Evolutionary conservation across 1,140 invertebrate species (phyloP), one percentile per base, ranked within the genome.

Genomic region (Uloborus diversus): DNA sequence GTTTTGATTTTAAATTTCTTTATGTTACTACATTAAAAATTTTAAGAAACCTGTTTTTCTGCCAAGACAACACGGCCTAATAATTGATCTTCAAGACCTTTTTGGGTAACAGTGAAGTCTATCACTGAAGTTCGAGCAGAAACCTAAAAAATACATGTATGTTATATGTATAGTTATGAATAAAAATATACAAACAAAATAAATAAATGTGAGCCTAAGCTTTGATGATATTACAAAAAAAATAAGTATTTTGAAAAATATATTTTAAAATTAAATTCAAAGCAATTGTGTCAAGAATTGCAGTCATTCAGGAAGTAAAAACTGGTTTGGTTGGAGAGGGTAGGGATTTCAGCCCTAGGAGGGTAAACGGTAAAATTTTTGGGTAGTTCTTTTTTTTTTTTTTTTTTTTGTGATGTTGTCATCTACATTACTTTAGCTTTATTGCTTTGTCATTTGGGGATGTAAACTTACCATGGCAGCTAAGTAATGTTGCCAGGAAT

Each of bases 41-140:
- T n/a, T n/a, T n/a, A 37, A 84, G 84, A 83, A 81, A 87, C 86
- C 73, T 86, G 85, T 83, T 88, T 88, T 82, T 89, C 88, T 56
- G 85, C 88, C 0, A 87, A 82, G 80, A 89, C 88, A 59, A 88
- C 88, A 56, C 87, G 83, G 5, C 88, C 88, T 3, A 89, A 82
- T 14, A 89, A 80, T 83, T 89, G 88, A 82, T 89, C 88, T 83
- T 89, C 88, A 53, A 89, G 83, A 28, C 88, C 88, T 82, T 88
- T 88, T 84, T 87, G 87, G 7, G 88, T 89, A 28, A 89, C 88
- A 59, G 88, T 88, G 80, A 89, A 89, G 82, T 89, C 88, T 82
- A 89, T 88, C 64, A 89, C 87, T 57, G 88, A 85, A 9, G 87
- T 87, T 66, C 86, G 79, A 32, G 88, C 88, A 30, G 75, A 47